Evolutionary conservation across 1,140 invertebrate genomes (phyloP).

Genomic region (Cardiocondyla obscurior): DNA sequence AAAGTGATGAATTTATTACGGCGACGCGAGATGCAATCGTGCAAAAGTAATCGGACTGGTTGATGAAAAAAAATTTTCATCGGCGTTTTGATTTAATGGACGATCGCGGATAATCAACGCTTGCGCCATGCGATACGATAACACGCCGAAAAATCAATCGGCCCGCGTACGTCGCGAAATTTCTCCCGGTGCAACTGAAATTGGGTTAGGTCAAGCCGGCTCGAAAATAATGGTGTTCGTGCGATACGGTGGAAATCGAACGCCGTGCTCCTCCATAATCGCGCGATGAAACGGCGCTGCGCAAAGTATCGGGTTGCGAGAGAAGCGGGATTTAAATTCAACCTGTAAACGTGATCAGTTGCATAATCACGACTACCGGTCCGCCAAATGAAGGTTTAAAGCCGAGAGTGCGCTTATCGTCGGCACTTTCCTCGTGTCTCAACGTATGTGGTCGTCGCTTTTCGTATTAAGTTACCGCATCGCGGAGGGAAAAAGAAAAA

Average conservation of each 20-base stretch:
- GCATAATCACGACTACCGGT: constrained; percentile 59
- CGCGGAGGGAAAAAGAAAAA: too few species aligned
- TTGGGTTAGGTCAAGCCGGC: constrained; percentile 37
- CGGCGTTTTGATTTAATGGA: background rate
- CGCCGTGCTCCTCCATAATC: constrained; percentile 46
- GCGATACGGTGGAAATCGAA: constrained; percentile 5
- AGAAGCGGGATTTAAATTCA: constrained; percentile 25
- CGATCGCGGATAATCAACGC: background rate
- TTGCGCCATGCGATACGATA: background rate
- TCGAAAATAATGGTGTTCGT: background rate
- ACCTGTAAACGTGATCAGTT: constrained; percentile 53
- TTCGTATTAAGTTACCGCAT: background rate
- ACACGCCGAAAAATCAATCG: background rate
- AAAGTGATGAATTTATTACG: constrained; percentile 13
- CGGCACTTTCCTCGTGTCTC: constrained; percentile 2
- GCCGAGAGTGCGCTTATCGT: constrained; percentile 13
- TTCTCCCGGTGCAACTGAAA: constrained; percentile 24
- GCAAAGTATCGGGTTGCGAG: constrained; percentile 62
- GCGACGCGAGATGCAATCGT: background rate
- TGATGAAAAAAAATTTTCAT: background rate
- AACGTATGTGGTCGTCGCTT: background rate
- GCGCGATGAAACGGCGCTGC: constrained; percentile 51
- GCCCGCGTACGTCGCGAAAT: background rate
- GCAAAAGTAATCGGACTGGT: background rate
- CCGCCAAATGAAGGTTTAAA: constrained; percentile 47